Percentiles rank a stretch among this genome's conserved stretches.
phyloP scores from a whole-genome alignment of 2,113 vertebrate species.

The Oncorhynchus clarkii region DNA sequence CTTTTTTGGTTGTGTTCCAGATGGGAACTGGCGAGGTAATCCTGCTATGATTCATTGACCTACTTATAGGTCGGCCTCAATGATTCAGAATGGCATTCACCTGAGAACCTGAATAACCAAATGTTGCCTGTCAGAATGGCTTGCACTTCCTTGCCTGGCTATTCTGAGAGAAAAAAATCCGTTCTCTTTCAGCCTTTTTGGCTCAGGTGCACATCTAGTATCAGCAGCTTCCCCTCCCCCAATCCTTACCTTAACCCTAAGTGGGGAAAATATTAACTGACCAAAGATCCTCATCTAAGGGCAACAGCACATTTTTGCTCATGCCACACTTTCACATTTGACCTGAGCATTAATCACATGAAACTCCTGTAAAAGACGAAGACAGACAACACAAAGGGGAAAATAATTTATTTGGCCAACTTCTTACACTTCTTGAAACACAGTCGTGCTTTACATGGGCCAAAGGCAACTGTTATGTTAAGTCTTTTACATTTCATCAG shows the following conservation, averaged over 20 bases:
- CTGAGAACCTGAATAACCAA: not conserved
- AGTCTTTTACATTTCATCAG: conserved; percentile 66
- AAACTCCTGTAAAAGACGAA: not conserved
- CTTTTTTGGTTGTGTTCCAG: too few species aligned
- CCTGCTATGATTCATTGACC: not conserved
- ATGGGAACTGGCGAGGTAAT: too few species aligned
- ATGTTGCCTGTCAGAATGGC: not conserved
- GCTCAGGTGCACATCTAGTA: too few species aligned
- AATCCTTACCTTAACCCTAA: too few species aligned
- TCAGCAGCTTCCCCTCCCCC: too few species aligned
- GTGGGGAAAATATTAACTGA: too few species aligned
- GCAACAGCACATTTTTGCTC: too few species aligned
- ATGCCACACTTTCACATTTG: not conserved
- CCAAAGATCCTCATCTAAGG: too few species aligned
- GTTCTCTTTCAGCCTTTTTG: not conserved
- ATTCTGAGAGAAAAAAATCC: not conserved
- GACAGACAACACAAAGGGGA: too few species aligned
- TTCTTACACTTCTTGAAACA: conserved; percentile 22
- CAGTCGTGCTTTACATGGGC: conserved; percentile 56
- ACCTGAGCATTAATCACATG: not conserved
- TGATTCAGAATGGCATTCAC: not conserved
- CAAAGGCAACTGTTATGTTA: conserved; percentile 42
- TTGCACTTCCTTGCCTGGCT: not conserved
- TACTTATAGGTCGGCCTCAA: not conserved
- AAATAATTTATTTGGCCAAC: conserved; percentile 65